Evolutionary conservation across 2,888 invertebrate species (phyloP).

Genomic region (Muscina levida): DNA sequence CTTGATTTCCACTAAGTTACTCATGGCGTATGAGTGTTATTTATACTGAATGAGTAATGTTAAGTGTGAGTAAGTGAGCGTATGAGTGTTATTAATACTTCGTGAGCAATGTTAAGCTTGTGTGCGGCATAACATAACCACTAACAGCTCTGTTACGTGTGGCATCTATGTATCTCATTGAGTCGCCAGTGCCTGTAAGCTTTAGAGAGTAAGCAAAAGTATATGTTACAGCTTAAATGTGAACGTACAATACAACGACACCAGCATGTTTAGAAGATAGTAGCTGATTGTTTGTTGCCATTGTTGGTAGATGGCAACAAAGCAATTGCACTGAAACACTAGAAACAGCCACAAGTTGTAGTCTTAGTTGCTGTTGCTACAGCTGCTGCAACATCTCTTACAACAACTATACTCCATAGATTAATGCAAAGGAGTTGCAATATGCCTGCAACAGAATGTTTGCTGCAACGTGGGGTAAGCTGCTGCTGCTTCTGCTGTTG

Average conservation of each 20-base stretch:
- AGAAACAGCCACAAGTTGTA: slow-evolving; percentile 57
- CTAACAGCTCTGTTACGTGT: slow-evolving; percentile 11
- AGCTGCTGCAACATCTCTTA: not conserved
- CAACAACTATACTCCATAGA: too few relatives aligned
- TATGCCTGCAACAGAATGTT: too few relatives aligned
- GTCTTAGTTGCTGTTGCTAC: too few relatives aligned
- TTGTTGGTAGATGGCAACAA: not conserved
- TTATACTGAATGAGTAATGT: not conserved
- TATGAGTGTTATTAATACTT: not conserved
- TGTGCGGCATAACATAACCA: not conserved
- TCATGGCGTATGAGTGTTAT: too few relatives aligned
- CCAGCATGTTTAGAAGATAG: not conserved
- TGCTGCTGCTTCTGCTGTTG: not conserved
- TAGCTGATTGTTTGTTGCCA: not conserved
- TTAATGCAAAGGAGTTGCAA: too few relatives aligned
- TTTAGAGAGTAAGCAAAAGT: not conserved
- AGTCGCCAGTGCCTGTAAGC: not conserved
- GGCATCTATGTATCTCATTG: too few relatives aligned
- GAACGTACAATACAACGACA: slow-evolving; percentile 15
- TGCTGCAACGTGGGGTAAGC: too few relatives aligned
- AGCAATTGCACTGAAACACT: not conserved
- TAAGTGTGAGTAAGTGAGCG: too few relatives aligned
- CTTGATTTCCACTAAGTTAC: too few relatives aligned
- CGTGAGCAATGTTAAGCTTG: slow-evolving; percentile 2
- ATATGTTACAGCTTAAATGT: not conserved